These are phyloP conservation scores for Lasioglossum albipes DNA, from an alignment of 1,140 invertebrate genomes.

Conservation along the genomic window DNA sequence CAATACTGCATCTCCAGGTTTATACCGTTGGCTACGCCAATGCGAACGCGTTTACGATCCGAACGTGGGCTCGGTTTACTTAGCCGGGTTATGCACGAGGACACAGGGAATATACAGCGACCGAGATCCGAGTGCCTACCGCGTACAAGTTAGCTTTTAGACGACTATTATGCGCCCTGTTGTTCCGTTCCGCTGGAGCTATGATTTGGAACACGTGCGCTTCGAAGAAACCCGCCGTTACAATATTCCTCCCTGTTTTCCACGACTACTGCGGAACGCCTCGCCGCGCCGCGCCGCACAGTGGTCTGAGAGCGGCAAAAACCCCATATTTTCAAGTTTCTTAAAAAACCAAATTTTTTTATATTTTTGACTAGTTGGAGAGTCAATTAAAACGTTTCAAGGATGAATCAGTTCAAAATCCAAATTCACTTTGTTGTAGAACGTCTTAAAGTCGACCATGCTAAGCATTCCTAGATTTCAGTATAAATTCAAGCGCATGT, in stretches of 20 bases:
- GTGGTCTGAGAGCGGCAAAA: too few species aligned
- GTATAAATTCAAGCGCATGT: too few species aligned
- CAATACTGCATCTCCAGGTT: not conserved
- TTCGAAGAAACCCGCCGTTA: not conserved
- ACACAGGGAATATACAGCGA: constrained; percentile 10
- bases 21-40: constrained; percentile 48
- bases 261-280: not conserved
- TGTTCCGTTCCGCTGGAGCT: constrained; percentile 12
- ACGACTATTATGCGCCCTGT: constrained; percentile 39
- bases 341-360: too few species aligned
- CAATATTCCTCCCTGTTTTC: not conserved
- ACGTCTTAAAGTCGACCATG: too few species aligned
- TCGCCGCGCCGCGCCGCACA: too few species aligned
- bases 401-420: too few species aligned
- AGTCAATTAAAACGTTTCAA: too few species aligned
- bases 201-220: constrained; percentile 42
- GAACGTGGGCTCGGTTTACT: constrained; percentile 62
- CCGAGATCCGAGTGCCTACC: not conserved
- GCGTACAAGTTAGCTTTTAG: constrained; percentile 34
- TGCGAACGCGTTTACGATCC: constrained; percentile 61
- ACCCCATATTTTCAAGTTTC: too few species aligned
- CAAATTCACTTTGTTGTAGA: too few species aligned
- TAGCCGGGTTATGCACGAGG: constrained; percentile 45
- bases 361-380: too few species aligned
- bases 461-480: too few species aligned